These are phyloP conservation scores for Aplodontia rufa DNA, from an alignment of 2,113 vertebrate species.

Conservation along the genomic window DNA sequence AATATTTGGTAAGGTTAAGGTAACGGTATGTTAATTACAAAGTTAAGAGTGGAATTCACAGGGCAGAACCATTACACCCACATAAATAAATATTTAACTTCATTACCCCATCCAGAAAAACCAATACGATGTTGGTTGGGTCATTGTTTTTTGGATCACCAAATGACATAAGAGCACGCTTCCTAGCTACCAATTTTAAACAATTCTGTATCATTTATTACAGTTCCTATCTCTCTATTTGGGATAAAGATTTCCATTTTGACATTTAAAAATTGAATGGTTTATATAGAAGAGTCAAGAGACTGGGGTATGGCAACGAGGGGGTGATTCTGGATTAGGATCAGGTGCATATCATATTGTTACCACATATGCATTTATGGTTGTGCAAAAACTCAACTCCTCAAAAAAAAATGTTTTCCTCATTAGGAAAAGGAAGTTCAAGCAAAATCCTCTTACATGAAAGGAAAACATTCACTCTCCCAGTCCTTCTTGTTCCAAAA, in stretches of 20 bases:
- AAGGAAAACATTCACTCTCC: background rate
- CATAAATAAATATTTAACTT: conserved; percentile 50
- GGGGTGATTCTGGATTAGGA: too few relatives aligned
- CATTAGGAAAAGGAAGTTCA: conserved; percentile 6
- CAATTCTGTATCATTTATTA: background rate
- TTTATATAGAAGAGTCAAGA: too few relatives aligned
- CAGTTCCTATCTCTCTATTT: conserved; percentile 6
- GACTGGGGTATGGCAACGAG: too few relatives aligned
- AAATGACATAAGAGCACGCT: background rate
- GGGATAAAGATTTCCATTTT: conserved; percentile 49
- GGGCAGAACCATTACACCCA: background rate
- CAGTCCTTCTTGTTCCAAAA: background rate
- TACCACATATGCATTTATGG: too few relatives aligned
- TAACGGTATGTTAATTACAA: conserved; percentile 14
- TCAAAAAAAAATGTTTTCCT: background rate
- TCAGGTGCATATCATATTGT: too few relatives aligned
- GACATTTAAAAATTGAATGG: background rate
- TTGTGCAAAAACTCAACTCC: too few relatives aligned
- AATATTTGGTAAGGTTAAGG: background rate
- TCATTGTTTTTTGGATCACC: conserved; percentile 5
- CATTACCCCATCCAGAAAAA: conserved; percentile 42
- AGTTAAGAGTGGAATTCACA: conserved; percentile 55
- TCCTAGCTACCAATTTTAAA: conserved; percentile 25
- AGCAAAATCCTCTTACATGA: background rate
- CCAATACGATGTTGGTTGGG: background rate